Percentiles rank a stretch among this genome's conserved stretches.
phyloP scores from a whole-genome alignment of 2,113 vertebrate species.

The Pelusios castaneus region DNA sequence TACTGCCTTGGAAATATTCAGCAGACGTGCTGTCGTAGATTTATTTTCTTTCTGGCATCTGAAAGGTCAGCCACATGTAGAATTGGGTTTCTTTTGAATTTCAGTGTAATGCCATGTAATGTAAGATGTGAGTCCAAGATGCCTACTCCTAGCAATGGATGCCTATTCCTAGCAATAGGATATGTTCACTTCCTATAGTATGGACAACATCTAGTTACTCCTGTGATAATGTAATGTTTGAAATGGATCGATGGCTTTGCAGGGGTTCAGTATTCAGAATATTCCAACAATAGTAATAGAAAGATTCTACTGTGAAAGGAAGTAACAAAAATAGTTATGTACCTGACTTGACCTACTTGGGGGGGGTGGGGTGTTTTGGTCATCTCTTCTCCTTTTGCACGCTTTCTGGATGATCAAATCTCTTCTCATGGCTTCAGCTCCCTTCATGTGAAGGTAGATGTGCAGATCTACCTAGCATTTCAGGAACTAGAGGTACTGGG shows the following conservation, averaged over 20 bases:
- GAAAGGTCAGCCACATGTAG: fast-evolving
- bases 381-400: background rate
- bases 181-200: no score
- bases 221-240: background rate
- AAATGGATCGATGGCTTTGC: background rate
- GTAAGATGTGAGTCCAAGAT: fast-evolving
- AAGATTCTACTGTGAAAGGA: background rate
- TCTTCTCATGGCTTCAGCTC: background rate
- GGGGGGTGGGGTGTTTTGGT: background rate
- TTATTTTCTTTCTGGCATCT: background rate
- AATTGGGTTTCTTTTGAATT: slow-evolving; percentile 10
- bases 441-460: background rate
- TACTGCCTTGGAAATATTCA: slow-evolving; percentile 54
- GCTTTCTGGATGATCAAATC: background rate
- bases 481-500: background rate
- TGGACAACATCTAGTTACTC: background rate
- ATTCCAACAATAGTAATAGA: background rate
- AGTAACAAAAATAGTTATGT: background rate
- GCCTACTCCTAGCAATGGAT: background rate
- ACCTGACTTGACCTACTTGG: fast-evolving
- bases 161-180: background rate
- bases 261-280: background rate
- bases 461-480: background rate
- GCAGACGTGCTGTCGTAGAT: slow-evolving; percentile 10
- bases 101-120: background rate